Evolutionary conservation across 2,888 invertebrate species (phyloP).

Genomic region (Nemotelus pantherinus): DNA sequence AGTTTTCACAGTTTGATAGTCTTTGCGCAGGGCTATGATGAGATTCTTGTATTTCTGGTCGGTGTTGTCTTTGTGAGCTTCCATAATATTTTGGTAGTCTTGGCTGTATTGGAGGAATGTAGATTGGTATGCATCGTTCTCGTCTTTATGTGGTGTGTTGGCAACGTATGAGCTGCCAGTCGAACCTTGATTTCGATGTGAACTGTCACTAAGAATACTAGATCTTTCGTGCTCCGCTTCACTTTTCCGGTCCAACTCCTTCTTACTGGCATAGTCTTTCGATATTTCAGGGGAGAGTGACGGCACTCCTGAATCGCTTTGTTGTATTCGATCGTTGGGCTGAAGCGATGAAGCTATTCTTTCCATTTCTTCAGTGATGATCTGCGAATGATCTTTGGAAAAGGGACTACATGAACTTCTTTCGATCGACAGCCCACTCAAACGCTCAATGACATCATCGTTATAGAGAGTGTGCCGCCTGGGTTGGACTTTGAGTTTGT

Average conservation of each 20-base stretch:
- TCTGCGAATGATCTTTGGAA: constrained; percentile 29
- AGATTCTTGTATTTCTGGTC: constrained; percentile 54
- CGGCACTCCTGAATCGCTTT: constrained; percentile 48
- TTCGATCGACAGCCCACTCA: constrained; percentile 23
- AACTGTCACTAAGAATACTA: constrained; percentile 49
- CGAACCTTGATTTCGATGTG: constrained; percentile 48
- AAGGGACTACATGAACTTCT: not conserved
- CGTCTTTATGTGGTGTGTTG: not conserved
- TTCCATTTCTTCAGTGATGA: constrained; percentile 52
- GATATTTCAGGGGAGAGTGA: constrained; percentile 48
- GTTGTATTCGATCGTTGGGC: constrained; percentile 39
- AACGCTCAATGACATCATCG: constrained; percentile 44
- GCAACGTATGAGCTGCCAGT: constrained; percentile 47
- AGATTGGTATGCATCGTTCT: constrained; percentile 16
- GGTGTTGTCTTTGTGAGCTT: constrained; percentile 38
- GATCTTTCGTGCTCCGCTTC: constrained; percentile 50
- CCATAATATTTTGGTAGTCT: constrained; percentile 41
- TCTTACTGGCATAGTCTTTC: constrained; percentile 48
- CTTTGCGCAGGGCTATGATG: constrained; percentile 58
- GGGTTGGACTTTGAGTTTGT: constrained; percentile 58
- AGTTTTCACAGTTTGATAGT: constrained; percentile 51
- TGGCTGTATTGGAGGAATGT: not conserved
- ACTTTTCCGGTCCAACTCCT: constrained; percentile 47
- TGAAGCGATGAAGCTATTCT: constrained; percentile 50
- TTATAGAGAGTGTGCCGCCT: constrained; percentile 37